Percentiles rank a stretch among this genome's conserved stretches.
These are phyloP conservation scores for Eueremaeus valkanovi DNA, from an alignment of 2,888 invertebrate species.

Conservation along the genomic window DNA sequence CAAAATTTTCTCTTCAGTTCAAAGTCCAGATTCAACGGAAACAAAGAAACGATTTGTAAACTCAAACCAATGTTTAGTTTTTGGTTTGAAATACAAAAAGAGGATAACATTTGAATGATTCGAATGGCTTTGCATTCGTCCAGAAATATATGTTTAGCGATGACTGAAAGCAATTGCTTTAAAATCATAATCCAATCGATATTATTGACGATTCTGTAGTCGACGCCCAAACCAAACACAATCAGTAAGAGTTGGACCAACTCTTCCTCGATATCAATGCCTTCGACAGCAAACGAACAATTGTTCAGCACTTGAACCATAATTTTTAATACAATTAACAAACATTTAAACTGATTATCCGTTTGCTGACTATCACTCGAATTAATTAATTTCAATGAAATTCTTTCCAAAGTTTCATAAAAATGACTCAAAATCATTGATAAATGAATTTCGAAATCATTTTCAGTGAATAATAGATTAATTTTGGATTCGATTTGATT, in stretches of 20 bases:
- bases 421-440: background rate
- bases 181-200: background rate
- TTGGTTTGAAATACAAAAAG: background rate
- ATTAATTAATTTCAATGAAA: background rate
- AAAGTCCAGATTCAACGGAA: background rate
- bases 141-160: background rate
- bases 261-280: background rate
- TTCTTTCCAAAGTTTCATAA: background rate
- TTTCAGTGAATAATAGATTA: background rate
- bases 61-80: background rate
- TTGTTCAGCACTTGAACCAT: background rate
- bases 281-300: background rate
- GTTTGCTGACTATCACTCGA: background rate
- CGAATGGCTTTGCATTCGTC: background rate
- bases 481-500: background rate
- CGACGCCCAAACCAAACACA: background rate
- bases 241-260: background rate
- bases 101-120: background rate
- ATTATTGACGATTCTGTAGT: background rate
- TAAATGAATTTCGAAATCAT: background rate
- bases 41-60: background rate
- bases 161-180: background rate
- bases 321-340: background rate
- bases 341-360: background rate
- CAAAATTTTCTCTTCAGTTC: slow-evolving; percentile 9